A percentile compares a stretch with the other conserved stretches of the same genome.
These are phyloP conservation scores for Bubo bubo DNA, from an alignment of 2,113 vertebrate species.

Conservation along the genomic window DNA sequence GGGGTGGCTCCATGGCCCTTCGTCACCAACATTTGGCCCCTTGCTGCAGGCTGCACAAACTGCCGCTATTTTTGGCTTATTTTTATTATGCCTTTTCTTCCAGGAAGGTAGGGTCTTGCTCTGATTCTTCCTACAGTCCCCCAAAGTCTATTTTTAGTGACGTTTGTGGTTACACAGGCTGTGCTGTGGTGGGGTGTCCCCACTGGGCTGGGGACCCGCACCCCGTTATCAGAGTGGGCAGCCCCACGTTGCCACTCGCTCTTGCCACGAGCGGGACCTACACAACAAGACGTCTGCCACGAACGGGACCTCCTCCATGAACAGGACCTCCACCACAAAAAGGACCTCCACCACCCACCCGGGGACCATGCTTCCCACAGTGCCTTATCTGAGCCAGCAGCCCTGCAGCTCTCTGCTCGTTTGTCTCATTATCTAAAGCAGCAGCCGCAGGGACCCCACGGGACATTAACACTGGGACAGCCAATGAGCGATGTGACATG, in stretches of 20 bases:
- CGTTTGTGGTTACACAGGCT: not conserved
- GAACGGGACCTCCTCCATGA: rapidly evolving
- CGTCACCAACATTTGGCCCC: not conserved
- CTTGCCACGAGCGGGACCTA: rapidly evolving
- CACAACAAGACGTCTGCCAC: rapidly evolving
- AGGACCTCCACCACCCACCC: not conserved
- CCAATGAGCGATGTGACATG: rapidly evolving
- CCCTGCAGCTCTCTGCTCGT: not conserved
- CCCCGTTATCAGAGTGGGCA: rapidly evolving
- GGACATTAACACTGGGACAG: rapidly evolving
- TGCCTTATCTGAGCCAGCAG: not conserved
- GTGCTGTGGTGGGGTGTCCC: rapidly evolving
- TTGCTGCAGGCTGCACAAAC: not conserved
- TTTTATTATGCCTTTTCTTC: not conserved
- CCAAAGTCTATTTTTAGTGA: too few relatives aligned
- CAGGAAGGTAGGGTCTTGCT: not conserved
- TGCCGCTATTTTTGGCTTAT: not conserved
- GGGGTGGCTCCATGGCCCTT: not conserved
- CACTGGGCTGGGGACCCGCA: rapidly evolving
- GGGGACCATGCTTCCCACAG: rapidly evolving
- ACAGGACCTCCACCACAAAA: not conserved
- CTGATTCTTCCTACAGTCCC: not conserved
- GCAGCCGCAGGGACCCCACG: rapidly evolving
- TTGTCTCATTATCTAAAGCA: not conserved
- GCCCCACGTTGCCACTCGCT: rapidly evolving